A percentile compares a stretch with the other conserved stretches of the same genome.
Evolutionary conservation across 2,888 invertebrate genomes (phyloP).

Genomic region (Parnassius smintheus): DNA sequence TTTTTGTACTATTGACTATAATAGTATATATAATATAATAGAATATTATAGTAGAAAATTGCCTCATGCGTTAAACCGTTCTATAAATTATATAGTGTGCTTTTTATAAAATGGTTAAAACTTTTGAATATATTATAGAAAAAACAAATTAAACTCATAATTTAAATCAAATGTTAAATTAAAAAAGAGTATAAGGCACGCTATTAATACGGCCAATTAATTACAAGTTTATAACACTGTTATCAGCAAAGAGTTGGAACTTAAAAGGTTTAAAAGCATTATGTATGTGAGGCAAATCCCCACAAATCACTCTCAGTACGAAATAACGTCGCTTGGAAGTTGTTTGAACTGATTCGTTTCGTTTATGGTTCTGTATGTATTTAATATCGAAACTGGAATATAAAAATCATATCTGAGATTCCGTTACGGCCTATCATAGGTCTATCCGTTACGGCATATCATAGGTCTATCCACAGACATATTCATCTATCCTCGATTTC

Average conservation of each 20-base stretch:
- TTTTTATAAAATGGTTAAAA: too few relatives aligned
- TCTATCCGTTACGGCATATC: too few relatives aligned
- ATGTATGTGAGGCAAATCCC: conserved; percentile 56
- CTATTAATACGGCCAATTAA: conserved; percentile 66
- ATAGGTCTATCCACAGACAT: too few relatives aligned
- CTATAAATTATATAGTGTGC: too few relatives aligned
- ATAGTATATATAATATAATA: too few relatives aligned
- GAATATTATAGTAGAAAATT: too few relatives aligned
- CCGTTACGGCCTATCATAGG: too few relatives aligned
- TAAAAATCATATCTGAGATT: too few relatives aligned
- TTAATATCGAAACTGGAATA: not conserved
- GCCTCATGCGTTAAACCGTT: too few relatives aligned
- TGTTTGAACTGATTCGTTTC: conserved; percentile 17
- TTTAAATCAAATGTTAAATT: conserved; percentile 20
- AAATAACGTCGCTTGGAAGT: conserved; percentile 5
- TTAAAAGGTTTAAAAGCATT: conserved; percentile 76
- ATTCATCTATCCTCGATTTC: too few relatives aligned
- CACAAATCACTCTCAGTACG: conserved; percentile 62
- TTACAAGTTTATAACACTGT: conserved; percentile 66
- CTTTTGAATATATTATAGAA: too few relatives aligned
- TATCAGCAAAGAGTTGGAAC: conserved; percentile 55
- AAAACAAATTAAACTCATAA: not conserved
- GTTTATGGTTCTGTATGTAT: conserved; percentile 33
- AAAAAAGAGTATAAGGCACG: conserved; percentile 38
- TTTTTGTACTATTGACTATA: too few relatives aligned